Evolutionary conservation across 2,888 invertebrate genomes (phyloP), one percentile per base, ranked within the genome.

Genomic region (Drosophila phalerata): DNA sequence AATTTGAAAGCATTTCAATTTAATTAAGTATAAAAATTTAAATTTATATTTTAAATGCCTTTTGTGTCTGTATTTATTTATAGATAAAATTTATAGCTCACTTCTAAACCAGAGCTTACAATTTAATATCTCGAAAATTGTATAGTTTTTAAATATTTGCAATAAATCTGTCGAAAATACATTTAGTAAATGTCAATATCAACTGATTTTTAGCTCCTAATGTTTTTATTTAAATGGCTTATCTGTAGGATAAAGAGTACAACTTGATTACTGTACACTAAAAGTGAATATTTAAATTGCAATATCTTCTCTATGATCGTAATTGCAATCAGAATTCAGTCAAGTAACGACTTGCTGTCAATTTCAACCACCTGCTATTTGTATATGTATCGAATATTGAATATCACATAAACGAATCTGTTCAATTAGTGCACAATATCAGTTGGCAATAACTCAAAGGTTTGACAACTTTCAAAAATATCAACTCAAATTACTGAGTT

Each of bases 381-480:
- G 38, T n/a, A 22, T 48, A 38, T 66, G 22, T 60, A 61, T 80
- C 47, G 42, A 51, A 78, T 75, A 68, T 66, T 15, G n/a, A 45
- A 47, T 47, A 57, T 28, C 32, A 8, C 15, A 51, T 38, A 60
- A 40, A 30, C 28, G 42, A 79, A 79, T 67, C 66, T 67, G 79
- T 78, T 79, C 79, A 81, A 79, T 79, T 81, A 81, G 79, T 37
- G 53, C 55, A 47, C 61, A 65, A 71, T 70, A 81, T 73, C 62
- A 47, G 63, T 22, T 53, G 17, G 65, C 74, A 63, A 74, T 88
- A 79, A 79, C 66, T 69, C 67, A 61, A 68, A 68, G 51, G 52
- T 81, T 86, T 86, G 89, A 86, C 85, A 83, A 87, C 81, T 86
- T 86, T 86, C 72, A 61, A 88, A 80, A 75, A 85, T 67, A 75